Base-by-base conservation (phyloP, 1,140 invertebrate genomes). In the Ptiloglossa arizonensis region DNA sequence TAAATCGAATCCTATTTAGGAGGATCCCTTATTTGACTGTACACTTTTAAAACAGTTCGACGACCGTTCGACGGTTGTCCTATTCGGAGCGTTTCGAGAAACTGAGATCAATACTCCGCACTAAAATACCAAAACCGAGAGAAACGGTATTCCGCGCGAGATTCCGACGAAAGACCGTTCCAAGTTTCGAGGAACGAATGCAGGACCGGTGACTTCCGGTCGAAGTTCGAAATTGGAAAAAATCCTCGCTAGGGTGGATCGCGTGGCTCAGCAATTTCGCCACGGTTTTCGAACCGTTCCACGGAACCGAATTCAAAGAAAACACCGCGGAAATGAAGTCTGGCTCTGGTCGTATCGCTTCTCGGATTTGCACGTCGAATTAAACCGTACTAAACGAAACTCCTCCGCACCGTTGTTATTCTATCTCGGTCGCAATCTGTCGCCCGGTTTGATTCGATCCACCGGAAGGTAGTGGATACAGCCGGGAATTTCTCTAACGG, bases 291-390 rank as follows among this genome's bases (percentile, higher is more conserved):
- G 54, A 32, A 57, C 54, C 15, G 24, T 0, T 15, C 9, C 22
- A 13, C 27, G 27, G 1, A 32, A 13, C 27, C 6, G 27, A 27
- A 57, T 57, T 57, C 54, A 57, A 57, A 57, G 54, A 57, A 57
- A 57, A 57, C 54, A 57, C 27, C 27, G 54, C 54, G 54, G 54
- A 32, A 57, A 32, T 57, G 54, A 57, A 57, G 54, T 57, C 54
- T 41, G 54, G 5, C 24, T 6, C 54, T 57, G 15, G n/a, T 5
- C 24, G 29, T 57, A 57, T 57, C 54, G 27, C 13, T 32, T 57
- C 54, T 32, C 54, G 54, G 54, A 57, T 57, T 32, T 57, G 54
- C 54, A 29, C 54, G 54, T 32, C 54, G 54, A 57, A 57, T 57
- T 57, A 57, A 57, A 57, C 27, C 54, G 17, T 27, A 24, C 24